These are phyloP conservation scores for Gryllus bimaculatus DNA, from an alignment of 1,140 invertebrate genomes.

Conservation along the genomic window DNA sequence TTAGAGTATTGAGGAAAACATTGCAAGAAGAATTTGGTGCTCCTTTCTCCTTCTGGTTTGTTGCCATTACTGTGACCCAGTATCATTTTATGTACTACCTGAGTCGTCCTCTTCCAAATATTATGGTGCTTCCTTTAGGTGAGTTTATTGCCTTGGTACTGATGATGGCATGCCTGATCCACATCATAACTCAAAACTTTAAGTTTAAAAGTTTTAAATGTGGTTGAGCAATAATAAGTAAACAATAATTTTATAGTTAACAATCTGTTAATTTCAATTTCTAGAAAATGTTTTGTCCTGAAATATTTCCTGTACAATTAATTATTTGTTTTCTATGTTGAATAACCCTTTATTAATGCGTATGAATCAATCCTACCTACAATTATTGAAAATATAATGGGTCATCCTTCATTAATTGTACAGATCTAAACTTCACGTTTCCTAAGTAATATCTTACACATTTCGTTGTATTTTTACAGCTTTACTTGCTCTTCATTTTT, in stretches of 20 bases:
- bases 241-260: not conserved
- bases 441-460: too few relatives aligned
- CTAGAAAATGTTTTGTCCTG: not conserved
- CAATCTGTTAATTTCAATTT: not conserved
- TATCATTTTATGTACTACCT: slow-evolving; percentile 98
- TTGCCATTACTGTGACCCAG: slow-evolving; percentile 77
- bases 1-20: slow-evolving; percentile 60
- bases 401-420: too few relatives aligned
- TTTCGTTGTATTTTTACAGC: slow-evolving; percentile 49
- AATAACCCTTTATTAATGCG: too few relatives aligned
- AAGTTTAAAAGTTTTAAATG: not conserved
- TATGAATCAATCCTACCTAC: too few relatives aligned
- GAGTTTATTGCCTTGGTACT: slow-evolving; percentile 31
- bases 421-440: too few relatives aligned
- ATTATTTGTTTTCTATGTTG: too few relatives aligned
- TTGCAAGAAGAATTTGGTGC: slow-evolving; percentile 68
- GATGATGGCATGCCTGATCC: too few relatives aligned
- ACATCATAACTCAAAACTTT: too few relatives aligned
- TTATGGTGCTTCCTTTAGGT: slow-evolving; percentile 88
- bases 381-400: too few relatives aligned
- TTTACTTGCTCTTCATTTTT: slow-evolving; percentile 72
- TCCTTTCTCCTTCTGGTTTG: slow-evolving; percentile 70
- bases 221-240: not conserved
- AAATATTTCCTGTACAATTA: too few relatives aligned
- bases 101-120: slow-evolving; percentile 90